Conservation (phyloP, 2,113 vertebrate species). For the Osmerus eperlanus region DNA sequence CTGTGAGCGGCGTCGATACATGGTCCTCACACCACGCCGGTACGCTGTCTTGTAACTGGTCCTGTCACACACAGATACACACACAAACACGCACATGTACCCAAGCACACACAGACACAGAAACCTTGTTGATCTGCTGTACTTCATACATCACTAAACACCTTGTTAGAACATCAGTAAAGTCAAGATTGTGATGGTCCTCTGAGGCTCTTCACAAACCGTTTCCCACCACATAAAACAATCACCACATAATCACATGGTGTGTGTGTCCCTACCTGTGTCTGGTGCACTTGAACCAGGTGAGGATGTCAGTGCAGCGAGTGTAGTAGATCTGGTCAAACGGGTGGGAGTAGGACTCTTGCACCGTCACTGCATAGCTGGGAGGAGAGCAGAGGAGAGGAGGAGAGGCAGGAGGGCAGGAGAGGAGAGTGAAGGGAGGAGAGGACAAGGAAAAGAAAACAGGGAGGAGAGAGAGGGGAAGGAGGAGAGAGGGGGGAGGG, state of each 20-base stretch:
- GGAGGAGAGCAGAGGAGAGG: neutral
- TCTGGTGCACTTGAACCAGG: constrained; percentile 95
- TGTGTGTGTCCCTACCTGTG: constrained; percentile 76
- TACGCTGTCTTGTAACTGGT: constrained; percentile 87
- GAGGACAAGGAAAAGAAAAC: too few species aligned
- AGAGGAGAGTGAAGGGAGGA: neutral
- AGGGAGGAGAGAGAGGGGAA: too few species aligned
- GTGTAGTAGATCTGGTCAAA: constrained; percentile 96
- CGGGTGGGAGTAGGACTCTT: constrained; percentile 89
- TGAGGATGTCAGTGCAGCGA: constrained; percentile 92
- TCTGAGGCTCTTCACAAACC: too few species aligned
- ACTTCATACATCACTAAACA: too few species aligned
- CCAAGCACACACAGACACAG: too few species aligned
- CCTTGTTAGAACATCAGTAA: too few species aligned
- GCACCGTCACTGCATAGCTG: constrained; percentile 90
- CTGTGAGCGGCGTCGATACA: constrained; percentile 89
- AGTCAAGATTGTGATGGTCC: too few species aligned
- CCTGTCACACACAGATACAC: constrained; percentile 33
- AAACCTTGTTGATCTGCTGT: too few species aligned
- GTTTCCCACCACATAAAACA: neutral
- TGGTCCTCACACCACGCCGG: constrained; percentile 87
- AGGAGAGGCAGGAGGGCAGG: neutral
- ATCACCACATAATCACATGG: neutral
- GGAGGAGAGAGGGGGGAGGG: neutral
- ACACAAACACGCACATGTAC: neutral